phyloP scores from a whole-genome alignment of 2,797 vertebrate species.

The Sciurus vulgaris region DNA sequence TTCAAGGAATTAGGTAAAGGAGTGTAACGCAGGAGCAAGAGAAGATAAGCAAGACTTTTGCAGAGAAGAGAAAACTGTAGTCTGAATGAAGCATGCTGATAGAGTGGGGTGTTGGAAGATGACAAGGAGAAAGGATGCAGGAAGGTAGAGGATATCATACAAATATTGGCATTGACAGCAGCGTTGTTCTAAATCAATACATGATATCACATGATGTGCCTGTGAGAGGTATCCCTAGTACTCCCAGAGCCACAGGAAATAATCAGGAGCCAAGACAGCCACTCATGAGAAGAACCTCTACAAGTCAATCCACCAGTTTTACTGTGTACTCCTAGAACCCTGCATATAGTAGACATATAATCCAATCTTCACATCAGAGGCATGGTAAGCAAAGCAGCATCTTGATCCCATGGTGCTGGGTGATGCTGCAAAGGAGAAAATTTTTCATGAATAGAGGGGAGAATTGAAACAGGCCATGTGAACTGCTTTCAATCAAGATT shows the following conservation, averaged over 20 bases:
- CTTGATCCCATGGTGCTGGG: neutral
- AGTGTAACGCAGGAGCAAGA: neutral
- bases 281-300: neutral
- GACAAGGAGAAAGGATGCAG: neutral
- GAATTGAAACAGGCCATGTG: neutral
- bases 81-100: neutral
- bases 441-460: neutral
- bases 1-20: neutral
- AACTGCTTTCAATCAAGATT: neutral
- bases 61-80: neutral
- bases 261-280: neutral
- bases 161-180: neutral
- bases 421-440: neutral
- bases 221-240: neutral
- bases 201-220: neutral
- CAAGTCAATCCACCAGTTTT: neutral
- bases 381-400: neutral
- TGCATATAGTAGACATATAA: neutral
- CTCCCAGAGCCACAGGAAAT: neutral
- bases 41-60: constrained; percentile 1
- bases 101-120: neutral
- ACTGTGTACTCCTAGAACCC: neutral
- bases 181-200: neutral
- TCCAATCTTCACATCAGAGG: neutral
- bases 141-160: neutral